Evolutionary conservation across 2,113 vertebrate genomes (phyloP), one percentile per base, ranked within the genome.

Genomic region (Saiga tatarica): DNA sequence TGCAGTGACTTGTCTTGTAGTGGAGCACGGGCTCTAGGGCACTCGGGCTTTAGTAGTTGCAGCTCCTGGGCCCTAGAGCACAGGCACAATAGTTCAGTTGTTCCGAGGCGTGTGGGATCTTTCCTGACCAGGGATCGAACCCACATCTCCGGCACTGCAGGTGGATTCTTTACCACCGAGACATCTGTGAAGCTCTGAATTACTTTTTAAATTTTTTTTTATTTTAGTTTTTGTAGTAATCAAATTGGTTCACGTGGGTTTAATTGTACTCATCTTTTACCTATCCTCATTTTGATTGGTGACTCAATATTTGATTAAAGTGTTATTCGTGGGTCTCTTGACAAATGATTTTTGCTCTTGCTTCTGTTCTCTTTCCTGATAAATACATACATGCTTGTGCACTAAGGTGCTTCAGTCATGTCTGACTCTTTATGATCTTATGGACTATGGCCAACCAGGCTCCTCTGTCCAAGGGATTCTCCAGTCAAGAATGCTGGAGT

Each of bases 241-340:
- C 26, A 64, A 0, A 36, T 36, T 42, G 10, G 9, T 57, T 87
- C n/a, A 14, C 33, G 0, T 36, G 39, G 1, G 42, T 76, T 1
- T 87, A 12, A 11, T 2, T 71, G 19, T 52, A 55, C 4, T 45
- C 26, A 9, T 25, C 19, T 87, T 67, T 79, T 33, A 39, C 57
- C 52, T 86, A 6, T 17, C 52, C 67, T 62, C 53, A 15, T n/a
- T 83, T 50, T 88, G 82, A n/a, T 17, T 23, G 21, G 47, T 57
- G 39, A n/a, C n/a, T 21, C 19, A 7, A 16, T 91, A 42, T 83
- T 83, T n/a, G 5, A 16, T 55, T 30, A 19, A 88, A 15, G 23
- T 52, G 5, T 64, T 86, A 55, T 67, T 47, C 59, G 9, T 82
- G 55, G 30, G 17, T 79, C 64, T 87, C 55, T 12, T 89, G 33